Evolutionary conservation across 2,797 vertebrate genomes (phyloP).

Genomic region (Cossypha polioptera): DNA sequence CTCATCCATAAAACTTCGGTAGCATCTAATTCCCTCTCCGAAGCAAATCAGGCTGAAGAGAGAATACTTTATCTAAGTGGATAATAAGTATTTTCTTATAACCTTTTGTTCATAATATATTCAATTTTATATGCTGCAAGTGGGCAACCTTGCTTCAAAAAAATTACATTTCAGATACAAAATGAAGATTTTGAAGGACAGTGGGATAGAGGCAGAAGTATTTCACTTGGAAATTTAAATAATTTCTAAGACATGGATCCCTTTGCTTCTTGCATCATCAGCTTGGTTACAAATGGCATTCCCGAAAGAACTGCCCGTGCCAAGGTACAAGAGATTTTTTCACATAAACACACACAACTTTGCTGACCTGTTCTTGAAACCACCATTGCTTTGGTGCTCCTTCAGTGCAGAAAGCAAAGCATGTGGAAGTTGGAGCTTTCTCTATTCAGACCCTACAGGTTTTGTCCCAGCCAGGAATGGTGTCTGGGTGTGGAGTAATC

Average conservation of each 20-base stretch:
- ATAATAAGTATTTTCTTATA: background rate
- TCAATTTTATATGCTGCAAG: background rate
- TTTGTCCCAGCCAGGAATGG: background rate
- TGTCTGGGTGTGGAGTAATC: background rate
- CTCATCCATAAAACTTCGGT: background rate
- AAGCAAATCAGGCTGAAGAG: background rate
- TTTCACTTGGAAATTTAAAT: background rate
- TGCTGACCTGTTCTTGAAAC: background rate
- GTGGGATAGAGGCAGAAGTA: background rate
- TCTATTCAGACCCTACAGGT: background rate
- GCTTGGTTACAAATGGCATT: background rate
- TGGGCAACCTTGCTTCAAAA: background rate
- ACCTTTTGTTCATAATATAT: background rate
- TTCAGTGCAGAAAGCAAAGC: background rate
- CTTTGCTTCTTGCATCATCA: background rate
- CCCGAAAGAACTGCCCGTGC: too few relatives aligned
- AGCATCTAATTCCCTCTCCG: background rate
- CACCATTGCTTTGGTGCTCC: fast-evolving
- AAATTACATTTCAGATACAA: background rate
- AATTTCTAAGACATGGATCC: background rate
- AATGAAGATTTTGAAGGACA: background rate
- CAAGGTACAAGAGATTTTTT: background rate
- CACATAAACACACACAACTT: too few relatives aligned
- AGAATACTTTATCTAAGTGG: background rate
- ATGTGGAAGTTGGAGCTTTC: background rate